These are phyloP conservation scores for Streptopelia turtur DNA, from an alignment of 2,797 vertebrate genomes.

Conservation along the genomic window DNA sequence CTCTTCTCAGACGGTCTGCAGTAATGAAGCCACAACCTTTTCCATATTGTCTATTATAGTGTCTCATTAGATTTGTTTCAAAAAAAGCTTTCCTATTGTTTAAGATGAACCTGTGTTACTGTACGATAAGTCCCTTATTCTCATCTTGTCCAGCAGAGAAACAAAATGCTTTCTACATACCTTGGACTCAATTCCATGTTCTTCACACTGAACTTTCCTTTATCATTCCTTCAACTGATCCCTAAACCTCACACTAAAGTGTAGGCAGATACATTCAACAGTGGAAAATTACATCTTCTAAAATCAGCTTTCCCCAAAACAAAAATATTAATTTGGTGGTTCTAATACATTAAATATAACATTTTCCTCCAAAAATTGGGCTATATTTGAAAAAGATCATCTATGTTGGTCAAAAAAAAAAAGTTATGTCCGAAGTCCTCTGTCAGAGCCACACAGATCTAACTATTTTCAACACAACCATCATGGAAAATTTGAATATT, in stretches of 20 bases:
- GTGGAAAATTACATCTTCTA: not conserved
- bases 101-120: not conserved
- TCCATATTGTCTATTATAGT: no score
- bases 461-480: not conserved
- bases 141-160: not conserved
- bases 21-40: not conserved
- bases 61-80: not conserved
- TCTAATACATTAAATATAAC: not conserved
- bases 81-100: not conserved
- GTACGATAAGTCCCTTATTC: not conserved
- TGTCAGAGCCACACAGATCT: not conserved
- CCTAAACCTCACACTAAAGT: not conserved
- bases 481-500: not conserved
- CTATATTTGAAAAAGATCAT: not conserved
- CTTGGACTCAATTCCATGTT: not conserved
- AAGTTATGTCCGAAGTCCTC: not conserved
- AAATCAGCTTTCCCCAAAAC: not conserved
- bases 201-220: not conserved
- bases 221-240: not conserved
- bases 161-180: not conserved
- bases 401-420: not conserved
- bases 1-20: not conserved
- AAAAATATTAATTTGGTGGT: not conserved
- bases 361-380: not conserved
- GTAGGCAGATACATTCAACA: not conserved